phyloP scores from a whole-genome alignment of 2,888 invertebrate genomes.

The Philereme vetulata region DNA sequence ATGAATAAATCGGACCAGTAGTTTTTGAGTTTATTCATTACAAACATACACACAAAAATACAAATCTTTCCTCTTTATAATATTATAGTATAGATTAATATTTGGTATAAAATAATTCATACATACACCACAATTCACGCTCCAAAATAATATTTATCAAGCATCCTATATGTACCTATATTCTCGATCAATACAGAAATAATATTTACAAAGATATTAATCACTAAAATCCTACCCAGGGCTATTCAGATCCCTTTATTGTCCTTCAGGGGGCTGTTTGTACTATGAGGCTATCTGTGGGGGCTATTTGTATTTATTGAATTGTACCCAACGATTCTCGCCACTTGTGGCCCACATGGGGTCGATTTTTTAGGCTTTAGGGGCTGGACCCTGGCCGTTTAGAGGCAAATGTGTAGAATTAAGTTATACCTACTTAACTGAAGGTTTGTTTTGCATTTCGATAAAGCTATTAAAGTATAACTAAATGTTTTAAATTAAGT shows the following conservation, averaged over 20 bases:
- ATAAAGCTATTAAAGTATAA: background rate
- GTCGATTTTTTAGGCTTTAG: slow-evolving; percentile 28
- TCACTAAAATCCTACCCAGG: slow-evolving; percentile 48
- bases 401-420: slow-evolving; percentile 15
- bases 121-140: too few species aligned
- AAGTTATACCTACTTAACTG: too few species aligned
- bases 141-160: background rate
- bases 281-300: slow-evolving; percentile 18
- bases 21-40: too few species aligned
- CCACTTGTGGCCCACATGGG: slow-evolving; percentile 36
- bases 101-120: too few species aligned
- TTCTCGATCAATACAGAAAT: slow-evolving; percentile 25
- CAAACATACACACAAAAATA: too few species aligned
- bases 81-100: too few species aligned
- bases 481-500: too few species aligned
- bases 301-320: slow-evolving; percentile 43
- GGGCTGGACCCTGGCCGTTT: slow-evolving; percentile 25
- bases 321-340: slow-evolving; percentile 22
- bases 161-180: slow-evolving; percentile 13
- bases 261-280: slow-evolving; percentile 58
- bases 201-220: slow-evolving; percentile 59
- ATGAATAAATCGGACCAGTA: too few species aligned
- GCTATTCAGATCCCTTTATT: slow-evolving; percentile 57
- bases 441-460: too few species aligned
- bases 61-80: too few species aligned